These are phyloP conservation scores for Rhodeus uyekii DNA, from an alignment of 2,797 vertebrate species.

Conservation along the genomic window DNA sequence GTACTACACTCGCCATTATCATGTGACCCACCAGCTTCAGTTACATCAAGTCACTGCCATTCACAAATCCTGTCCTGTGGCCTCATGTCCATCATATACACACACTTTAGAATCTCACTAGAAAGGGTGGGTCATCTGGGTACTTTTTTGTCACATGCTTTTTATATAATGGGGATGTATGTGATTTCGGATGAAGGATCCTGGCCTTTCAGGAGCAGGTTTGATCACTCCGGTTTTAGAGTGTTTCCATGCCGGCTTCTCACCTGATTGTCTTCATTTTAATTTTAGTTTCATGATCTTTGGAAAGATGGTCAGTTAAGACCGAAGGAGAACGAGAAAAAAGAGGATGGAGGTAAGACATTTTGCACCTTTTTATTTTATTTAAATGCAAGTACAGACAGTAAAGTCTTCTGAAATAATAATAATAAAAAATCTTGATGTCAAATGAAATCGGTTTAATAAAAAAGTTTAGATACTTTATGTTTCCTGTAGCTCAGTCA, in stretches of 20 bases:
- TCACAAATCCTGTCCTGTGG: too few relatives aligned
- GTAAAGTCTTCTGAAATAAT: background rate
- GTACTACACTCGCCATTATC: background rate
- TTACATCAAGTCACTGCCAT: too few relatives aligned
- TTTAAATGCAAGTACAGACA: background rate
- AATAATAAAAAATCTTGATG: too few relatives aligned
- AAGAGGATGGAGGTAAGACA: constrained; percentile 73
- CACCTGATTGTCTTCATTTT: background rate
- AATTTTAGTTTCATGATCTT: constrained; percentile 70
- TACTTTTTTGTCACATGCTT: background rate
- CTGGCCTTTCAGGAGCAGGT: background rate
- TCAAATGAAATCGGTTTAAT: too few relatives aligned
- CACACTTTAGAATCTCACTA: background rate
- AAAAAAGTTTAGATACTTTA: background rate
- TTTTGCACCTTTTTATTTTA: background rate
- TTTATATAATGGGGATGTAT: background rate
- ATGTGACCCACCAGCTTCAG: too few relatives aligned
- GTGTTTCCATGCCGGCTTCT: background rate
- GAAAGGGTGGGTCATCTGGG: background rate
- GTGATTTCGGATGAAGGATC: background rate
- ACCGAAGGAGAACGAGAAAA: constrained; percentile 58
- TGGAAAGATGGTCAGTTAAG: constrained; percentile 60
- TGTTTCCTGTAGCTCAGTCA: too few relatives aligned
- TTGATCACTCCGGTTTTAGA: background rate
- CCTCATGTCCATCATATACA: too few relatives aligned